A percentile compares a stretch with the other conserved stretches of the same genome.
Evolutionary conservation across 2,888 invertebrate species (phyloP).

Genomic region (Macrosiphum euphorbiae): DNA sequence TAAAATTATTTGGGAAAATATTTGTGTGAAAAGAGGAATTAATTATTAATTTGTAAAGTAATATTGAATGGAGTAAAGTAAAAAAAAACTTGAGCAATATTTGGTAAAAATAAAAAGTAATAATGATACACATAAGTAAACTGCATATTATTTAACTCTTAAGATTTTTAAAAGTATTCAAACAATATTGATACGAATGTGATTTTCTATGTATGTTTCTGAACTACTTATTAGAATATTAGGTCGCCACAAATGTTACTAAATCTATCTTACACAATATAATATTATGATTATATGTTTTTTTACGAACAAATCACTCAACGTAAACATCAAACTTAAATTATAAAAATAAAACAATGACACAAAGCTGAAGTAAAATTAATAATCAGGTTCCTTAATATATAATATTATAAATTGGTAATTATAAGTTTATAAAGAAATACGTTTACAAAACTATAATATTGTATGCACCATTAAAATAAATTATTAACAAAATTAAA

Average conservation of each 20-base stretch:
- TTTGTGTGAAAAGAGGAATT: background rate
- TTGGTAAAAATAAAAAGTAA: conserved; percentile 7
- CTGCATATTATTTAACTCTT: background rate
- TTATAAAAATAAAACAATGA: conserved; percentile 52
- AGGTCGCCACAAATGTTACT: background rate
- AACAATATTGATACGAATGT: background rate
- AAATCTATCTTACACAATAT: background rate
- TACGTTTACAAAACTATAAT: conserved; percentile 33
- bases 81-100: conserved; percentile 59
- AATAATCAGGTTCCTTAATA: conserved; percentile 16
- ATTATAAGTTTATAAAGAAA: conserved; percentile 27
- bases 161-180: background rate
- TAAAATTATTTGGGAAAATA: background rate
- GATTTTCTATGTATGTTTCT: background rate
- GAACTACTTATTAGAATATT: background rate
- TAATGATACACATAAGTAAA: background rate
- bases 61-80: background rate
- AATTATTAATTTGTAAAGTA: background rate
- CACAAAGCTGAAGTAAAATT: conserved; percentile 58
- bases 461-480: conserved; percentile 49
- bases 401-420: conserved; percentile 41
- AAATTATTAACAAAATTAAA: conserved; percentile 36
- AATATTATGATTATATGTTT: conserved; percentile 19
- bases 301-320: conserved; percentile 9
- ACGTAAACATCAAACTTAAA: conserved; percentile 46